Conservation (phyloP, 2,888 invertebrate species). For the Andrena dorsata region DNA sequence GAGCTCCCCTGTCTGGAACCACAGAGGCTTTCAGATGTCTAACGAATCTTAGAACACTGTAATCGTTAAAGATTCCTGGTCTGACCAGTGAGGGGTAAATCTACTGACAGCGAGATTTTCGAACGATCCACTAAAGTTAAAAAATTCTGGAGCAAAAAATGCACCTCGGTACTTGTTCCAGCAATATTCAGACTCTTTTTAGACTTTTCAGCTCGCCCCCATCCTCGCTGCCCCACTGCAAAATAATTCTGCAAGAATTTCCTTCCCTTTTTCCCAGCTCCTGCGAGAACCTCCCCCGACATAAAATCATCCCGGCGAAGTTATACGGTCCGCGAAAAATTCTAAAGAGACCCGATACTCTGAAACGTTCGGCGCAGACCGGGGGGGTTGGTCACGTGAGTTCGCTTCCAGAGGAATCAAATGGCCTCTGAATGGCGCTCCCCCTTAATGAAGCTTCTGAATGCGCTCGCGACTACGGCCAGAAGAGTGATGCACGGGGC, state of each 20-base stretch:
- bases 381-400: slow-evolving; percentile 23
- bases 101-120: background rate
- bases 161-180: background rate
- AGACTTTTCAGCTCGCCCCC: background rate
- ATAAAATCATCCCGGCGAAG: slow-evolving; percentile 30
- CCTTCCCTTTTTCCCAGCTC: background rate
- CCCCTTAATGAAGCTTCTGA: slow-evolving; percentile 62
- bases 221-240: background rate
- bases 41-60: too few species aligned
- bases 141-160: background rate
- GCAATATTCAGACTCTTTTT: slow-evolving; percentile 8
- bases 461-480: slow-evolving; percentile 46
- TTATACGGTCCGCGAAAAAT: slow-evolving; percentile 18
- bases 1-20: too few species aligned
- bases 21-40: too few species aligned
- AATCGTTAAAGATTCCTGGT: background rate
- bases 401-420: slow-evolving; percentile 50
- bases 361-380: slow-evolving; percentile 18
- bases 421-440: slow-evolving; percentile 49
- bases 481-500: slow-evolving; percentile 63
- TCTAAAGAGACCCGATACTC: slow-evolving; percentile 36
- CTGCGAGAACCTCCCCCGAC: background rate
- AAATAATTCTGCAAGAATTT: slow-evolving; percentile 9
- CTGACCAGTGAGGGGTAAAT: background rate
- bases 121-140: slow-evolving; percentile 4